Conservation (phyloP, 2,113 vertebrate genomes). For the Meriones unguiculatus region DNA sequence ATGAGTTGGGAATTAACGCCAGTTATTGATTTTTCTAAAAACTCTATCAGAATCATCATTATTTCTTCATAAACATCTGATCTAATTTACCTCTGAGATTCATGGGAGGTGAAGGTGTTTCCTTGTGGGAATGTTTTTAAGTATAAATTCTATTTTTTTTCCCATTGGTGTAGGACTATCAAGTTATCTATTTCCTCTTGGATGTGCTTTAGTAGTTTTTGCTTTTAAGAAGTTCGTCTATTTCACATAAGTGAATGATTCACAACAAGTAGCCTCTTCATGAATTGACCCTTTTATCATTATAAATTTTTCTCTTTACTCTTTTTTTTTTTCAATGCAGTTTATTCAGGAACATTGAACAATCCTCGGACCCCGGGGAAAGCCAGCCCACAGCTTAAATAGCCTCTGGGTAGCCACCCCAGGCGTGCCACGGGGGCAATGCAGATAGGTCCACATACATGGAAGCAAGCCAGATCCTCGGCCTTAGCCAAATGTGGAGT, state of each 20-base stretch:
- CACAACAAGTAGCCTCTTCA: not conserved
- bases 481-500: no score
- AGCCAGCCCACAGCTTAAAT: no score
- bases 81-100: not conserved
- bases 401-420: no score
- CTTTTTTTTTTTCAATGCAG: no score
- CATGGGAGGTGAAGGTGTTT: no score
- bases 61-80: not conserved
- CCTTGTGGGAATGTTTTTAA: not conserved
- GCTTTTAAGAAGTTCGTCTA: not conserved
- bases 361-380: no score
- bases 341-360: no score
- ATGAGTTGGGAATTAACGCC: not conserved
- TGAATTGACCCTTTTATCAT: not conserved
- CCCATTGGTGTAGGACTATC: not conserved
- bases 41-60: not conserved
- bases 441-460: no score
- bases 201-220: not conserved
- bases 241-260: not conserved
- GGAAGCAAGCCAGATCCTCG: no score
- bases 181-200: not conserved
- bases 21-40: constrained; percentile 10
- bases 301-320: not conserved
- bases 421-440: no score
- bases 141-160: not conserved